phyloP scores from a whole-genome alignment of 1,140 invertebrate species.

The Aphaenogaster floridana region DNA sequence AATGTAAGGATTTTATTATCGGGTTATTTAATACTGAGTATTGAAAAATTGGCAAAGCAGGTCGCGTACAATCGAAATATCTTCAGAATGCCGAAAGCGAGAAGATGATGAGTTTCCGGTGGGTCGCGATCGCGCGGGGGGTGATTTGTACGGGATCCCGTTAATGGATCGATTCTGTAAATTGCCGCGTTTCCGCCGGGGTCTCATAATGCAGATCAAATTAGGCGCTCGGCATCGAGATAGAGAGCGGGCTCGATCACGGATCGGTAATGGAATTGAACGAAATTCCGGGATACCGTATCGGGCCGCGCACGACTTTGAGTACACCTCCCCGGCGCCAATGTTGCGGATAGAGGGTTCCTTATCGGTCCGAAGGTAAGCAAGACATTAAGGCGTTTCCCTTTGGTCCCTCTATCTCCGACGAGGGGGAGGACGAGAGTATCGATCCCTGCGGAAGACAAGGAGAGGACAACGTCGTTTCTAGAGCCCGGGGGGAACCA shows the following conservation, averaged over 20 bases:
- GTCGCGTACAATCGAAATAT: conserved; percentile 15
- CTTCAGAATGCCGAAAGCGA: not conserved
- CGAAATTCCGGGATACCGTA: conserved; percentile 48
- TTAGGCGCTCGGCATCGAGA: conserved; percentile 13
- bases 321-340: not conserved
- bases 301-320: not conserved
- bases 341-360: conserved; percentile 35
- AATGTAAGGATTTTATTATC: not conserved
- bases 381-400: conserved; percentile 74
- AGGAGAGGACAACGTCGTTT: conserved; percentile 20
- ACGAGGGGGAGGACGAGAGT: conserved; percentile 38
- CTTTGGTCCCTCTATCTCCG: conserved; percentile 17
- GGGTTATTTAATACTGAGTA: conserved; percentile 16
- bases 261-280: conserved; percentile 62
- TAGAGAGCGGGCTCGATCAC: conserved; percentile 14
- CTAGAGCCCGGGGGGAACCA: conserved; percentile 2
- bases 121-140: not conserved
- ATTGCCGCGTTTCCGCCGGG: conserved; percentile 45
- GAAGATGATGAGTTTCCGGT: not conserved
- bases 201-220: conserved; percentile 42
- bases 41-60: not conserved
- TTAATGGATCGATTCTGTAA: conserved; percentile 49
- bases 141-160: conserved; percentile 13
- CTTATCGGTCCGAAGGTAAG: conserved; percentile 50
- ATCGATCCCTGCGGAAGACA: conserved; percentile 64